A percentile compares a stretch with the other conserved stretches of the same genome.
Conservation (phyloP, 2,888 invertebrate species). For the Drosophila monieri region DNA sequence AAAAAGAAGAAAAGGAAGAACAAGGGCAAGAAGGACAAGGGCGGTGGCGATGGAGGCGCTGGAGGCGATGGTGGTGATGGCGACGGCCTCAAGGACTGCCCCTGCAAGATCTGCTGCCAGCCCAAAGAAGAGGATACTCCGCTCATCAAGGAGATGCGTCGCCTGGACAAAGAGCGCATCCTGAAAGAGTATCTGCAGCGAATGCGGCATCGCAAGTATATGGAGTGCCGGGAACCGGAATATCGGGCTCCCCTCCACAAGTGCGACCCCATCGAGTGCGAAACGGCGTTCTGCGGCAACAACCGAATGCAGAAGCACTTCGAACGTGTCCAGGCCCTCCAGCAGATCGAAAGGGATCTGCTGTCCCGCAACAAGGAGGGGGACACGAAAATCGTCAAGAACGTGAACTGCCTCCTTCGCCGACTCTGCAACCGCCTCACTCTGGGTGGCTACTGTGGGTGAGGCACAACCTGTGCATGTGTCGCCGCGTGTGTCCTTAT, state of each 20-base stretch:
- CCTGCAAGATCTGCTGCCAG: slow-evolving; percentile 42
- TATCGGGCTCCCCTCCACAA: slow-evolving; percentile 15
- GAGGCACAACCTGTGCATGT: not conserved
- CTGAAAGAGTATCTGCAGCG: slow-evolving; percentile 29
- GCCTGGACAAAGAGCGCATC: slow-evolving; percentile 22
- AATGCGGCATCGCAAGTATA: slow-evolving; percentile 17
- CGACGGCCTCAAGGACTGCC: slow-evolving; percentile 6
- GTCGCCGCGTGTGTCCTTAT: not conserved
- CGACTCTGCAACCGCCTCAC: slow-evolving; percentile 27
- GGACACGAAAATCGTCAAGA: not conserved
- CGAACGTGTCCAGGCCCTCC: slow-evolving; percentile 40
- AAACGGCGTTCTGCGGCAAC: slow-evolving; percentile 15
- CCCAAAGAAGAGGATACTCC: slow-evolving; percentile 41
- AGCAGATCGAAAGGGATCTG: slow-evolving; percentile 33
- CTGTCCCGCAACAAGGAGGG: not conserved
- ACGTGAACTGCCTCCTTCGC: slow-evolving; percentile 11
- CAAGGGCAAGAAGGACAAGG: not conserved
- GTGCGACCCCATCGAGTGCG: slow-evolving; percentile 22
- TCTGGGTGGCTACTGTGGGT: not conserved
- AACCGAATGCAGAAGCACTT: slow-evolving; percentile 13
- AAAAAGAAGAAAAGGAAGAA: not conserved
- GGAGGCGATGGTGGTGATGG: not conserved
- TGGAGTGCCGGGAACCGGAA: not conserved
- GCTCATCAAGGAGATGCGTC: slow-evolving; percentile 46
- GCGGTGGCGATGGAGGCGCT: too few relatives aligned